Evolutionary conservation across 1,140 invertebrate species (phyloP).

Genomic region (Melitaea cinxia): DNA sequence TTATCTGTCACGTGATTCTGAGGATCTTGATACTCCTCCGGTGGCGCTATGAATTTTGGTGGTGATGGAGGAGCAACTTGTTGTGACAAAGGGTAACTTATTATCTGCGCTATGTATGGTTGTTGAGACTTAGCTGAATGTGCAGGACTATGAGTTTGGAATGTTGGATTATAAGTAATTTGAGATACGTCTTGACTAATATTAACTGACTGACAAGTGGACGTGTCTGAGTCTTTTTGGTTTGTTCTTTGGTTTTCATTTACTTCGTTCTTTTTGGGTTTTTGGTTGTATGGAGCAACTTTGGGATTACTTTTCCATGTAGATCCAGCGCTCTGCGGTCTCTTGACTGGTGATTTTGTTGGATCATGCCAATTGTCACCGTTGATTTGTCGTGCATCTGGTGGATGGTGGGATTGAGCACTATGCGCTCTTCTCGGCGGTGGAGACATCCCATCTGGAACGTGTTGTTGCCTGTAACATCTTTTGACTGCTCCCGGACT

Average conservation of each 20-base stretch:
- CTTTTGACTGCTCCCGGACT: conserved; percentile 56
- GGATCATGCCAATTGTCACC: conserved; percentile 71
- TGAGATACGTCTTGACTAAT: conserved; percentile 71
- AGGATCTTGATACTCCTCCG: conserved; percentile 74
- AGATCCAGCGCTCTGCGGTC: conserved; percentile 69
- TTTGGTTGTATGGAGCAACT: conserved; percentile 71
- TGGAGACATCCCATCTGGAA: conserved; percentile 68
- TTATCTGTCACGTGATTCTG: conserved; percentile 66
- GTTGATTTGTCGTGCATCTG: conserved; percentile 56
- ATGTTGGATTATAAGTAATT: conserved; percentile 80
- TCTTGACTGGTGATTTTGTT: conserved; percentile 72
- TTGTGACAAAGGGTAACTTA: conserved; percentile 77
- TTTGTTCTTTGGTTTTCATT: conserved; percentile 67
- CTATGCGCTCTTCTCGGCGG: conserved; percentile 66
- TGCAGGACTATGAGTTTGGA: conserved; percentile 80
- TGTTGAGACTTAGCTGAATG: conserved; percentile 69
- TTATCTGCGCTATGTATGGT: conserved; percentile 79
- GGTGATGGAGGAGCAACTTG: conserved; percentile 71
- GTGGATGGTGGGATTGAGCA: conserved; percentile 64
- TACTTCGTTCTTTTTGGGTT: conserved; percentile 69
- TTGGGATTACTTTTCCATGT: conserved; percentile 78
- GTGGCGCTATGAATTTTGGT: conserved; percentile 76
- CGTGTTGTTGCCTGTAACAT: conserved; percentile 64
- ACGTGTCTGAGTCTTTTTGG: conserved; percentile 59
- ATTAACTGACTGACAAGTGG: conserved; percentile 35